Percentiles rank a stretch among this genome's conserved stretches.
These are phyloP conservation scores for Silvanus unidentatus DNA, from an alignment of 2,888 invertebrate genomes.

Conservation along the genomic window DNA sequence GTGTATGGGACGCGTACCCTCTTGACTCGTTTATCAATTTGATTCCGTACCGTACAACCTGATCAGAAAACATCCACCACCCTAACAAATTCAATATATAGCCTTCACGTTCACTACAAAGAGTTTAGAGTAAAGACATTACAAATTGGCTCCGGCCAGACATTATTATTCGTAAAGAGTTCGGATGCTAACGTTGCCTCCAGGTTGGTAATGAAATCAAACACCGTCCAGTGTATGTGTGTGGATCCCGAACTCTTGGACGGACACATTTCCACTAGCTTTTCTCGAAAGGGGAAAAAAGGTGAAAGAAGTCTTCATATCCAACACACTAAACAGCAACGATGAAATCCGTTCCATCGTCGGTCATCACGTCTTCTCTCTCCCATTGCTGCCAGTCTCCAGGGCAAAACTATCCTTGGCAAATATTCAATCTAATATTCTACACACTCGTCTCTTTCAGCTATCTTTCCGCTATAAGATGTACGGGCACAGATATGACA, in stretches of 20 bases:
- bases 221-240: conserved; percentile 3
- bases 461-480: conserved; percentile 1
- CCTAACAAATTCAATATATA: too few relatives aligned
- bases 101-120: too few relatives aligned
- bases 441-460: conserved; percentile 1
- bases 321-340: background rate
- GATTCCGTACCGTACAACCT: too few relatives aligned
- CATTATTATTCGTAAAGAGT: conserved; percentile 20
- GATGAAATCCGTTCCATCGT: conserved; percentile 4
- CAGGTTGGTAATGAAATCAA: conserved; percentile 21
- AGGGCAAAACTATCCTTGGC: conserved; percentile 14
- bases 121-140: too few relatives aligned
- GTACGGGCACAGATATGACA: background rate
- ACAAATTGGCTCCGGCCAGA: too few relatives aligned
- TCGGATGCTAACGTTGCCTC: conserved; percentile 16
- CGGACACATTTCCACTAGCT: background rate
- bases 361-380: conserved; percentile 21
- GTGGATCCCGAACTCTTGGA: conserved; percentile 1
- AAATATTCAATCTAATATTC: conserved; percentile 23
- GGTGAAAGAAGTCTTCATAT: too few relatives aligned
- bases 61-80: too few relatives aligned
- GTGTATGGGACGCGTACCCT: too few relatives aligned
- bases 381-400: conserved; percentile 13
- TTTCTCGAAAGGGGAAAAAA: too few relatives aligned
- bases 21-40: too few relatives aligned